phyloP scores from a whole-genome alignment of 2,888 invertebrate genomes.

The Ypsolopha sequella region DNA sequence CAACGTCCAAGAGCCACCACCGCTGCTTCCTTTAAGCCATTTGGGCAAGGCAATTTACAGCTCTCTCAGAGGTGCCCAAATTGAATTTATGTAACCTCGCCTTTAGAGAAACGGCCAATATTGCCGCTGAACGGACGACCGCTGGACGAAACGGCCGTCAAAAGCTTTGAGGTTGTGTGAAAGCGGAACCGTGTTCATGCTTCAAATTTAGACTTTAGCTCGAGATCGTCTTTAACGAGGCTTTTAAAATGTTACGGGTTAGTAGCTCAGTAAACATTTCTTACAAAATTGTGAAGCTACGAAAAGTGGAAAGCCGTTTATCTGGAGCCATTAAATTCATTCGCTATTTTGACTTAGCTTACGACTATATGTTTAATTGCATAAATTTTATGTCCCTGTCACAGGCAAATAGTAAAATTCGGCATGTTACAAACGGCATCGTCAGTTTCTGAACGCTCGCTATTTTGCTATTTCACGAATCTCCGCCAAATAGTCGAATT shows the following conservation, averaged over 20 bases:
- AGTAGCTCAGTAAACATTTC: background rate
- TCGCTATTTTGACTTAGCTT: too few species aligned
- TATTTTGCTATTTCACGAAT: too few species aligned
- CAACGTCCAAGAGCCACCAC: constrained; percentile 33
- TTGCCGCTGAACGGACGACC: constrained; percentile 18
- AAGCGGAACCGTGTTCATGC: background rate
- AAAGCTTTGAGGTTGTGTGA: background rate
- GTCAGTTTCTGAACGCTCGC: too few species aligned
- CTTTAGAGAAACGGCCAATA: constrained; percentile 26
- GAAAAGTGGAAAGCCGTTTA: too few species aligned
- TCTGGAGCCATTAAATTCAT: too few species aligned
- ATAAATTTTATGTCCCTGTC: too few species aligned
- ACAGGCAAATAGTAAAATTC: too few species aligned
- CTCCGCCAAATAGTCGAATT: too few species aligned
- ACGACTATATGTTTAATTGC: too few species aligned
- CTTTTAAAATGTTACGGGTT: background rate
- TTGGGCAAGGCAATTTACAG: constrained; percentile 48
- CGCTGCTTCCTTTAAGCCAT: constrained; percentile 33
- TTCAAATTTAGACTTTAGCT: too few species aligned
- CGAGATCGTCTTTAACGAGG: background rate
- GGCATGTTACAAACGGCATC: too few species aligned
- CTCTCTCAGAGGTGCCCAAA: constrained; percentile 50
- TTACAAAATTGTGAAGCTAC: background rate
- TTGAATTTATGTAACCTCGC: constrained; percentile 59
- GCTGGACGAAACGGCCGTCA: constrained; percentile 20